Percentiles rank a stretch among this genome's conserved stretches.
These are phyloP conservation scores for Clinocottus analis DNA, from an alignment of 2,113 vertebrate genomes.

Conservation along the genomic window DNA sequence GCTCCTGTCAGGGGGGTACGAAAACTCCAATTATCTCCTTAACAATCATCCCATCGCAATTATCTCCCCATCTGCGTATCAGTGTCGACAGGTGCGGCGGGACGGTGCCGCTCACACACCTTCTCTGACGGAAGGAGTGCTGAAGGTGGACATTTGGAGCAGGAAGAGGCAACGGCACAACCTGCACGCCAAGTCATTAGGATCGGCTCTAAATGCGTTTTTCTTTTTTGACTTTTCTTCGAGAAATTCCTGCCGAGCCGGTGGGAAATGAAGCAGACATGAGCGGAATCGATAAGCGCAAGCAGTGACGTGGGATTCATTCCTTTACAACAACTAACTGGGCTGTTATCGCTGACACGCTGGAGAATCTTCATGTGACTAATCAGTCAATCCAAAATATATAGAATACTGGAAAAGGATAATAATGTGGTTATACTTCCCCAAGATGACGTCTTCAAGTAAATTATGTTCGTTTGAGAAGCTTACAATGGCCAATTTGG, in stretches of 20 bases:
- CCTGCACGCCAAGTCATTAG: slow-evolving; percentile 41
- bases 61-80: slow-evolving; percentile 75
- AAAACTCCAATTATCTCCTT: slow-evolving; percentile 79
- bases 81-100: slow-evolving; percentile 70
- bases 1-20: slow-evolving; percentile 66
- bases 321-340: neutral
- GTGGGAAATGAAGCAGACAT: slow-evolving; percentile 43
- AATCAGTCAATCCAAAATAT: neutral
- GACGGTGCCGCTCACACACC: slow-evolving; percentile 43
- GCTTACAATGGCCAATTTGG: neutral
- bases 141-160: slow-evolving; percentile 42
- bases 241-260: slow-evolving; percentile 35
- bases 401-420: neutral
- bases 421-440: neutral
- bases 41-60: slow-evolving; percentile 72
- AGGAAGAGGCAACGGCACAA: slow-evolving; percentile 22
- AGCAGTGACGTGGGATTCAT: neutral
- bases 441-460: neutral
- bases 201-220: slow-evolving; percentile 32
- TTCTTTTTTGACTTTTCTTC: slow-evolving; percentile 31
- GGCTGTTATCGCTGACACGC: neutral
- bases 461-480: neutral
- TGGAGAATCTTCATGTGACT: neutral
- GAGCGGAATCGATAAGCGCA: slow-evolving; percentile 20
- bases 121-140: slow-evolving; percentile 53